These are phyloP conservation scores for Andrena hattorfiana DNA, from an alignment of 2,888 invertebrate species.

Conservation along the genomic window DNA sequence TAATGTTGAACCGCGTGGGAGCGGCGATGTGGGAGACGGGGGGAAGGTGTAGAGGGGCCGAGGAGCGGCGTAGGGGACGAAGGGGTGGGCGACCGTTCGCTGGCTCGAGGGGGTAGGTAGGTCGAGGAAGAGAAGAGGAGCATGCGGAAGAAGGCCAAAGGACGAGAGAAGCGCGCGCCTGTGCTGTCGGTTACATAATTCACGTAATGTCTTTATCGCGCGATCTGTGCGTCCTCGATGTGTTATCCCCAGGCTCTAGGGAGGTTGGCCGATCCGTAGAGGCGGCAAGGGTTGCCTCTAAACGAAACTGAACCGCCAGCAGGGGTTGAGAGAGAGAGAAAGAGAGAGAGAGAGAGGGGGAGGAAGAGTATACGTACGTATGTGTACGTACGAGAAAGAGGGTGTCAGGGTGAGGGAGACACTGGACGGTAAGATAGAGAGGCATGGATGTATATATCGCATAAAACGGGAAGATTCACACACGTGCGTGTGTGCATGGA, in stretches of 20 bases:
- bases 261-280: background rate
- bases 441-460: background rate
- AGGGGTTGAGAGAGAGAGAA: background rate
- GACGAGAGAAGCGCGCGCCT: constrained; percentile 49
- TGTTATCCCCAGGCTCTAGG: background rate
- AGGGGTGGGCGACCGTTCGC: constrained; percentile 11
- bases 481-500: constrained; percentile 23
- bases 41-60: constrained; percentile 27
- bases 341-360: background rate
- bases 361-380: background rate
- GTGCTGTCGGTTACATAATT: constrained; percentile 70
- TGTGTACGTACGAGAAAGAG: background rate
- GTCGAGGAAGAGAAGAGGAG: constrained; percentile 41
- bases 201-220: constrained; percentile 47
- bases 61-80: background rate
- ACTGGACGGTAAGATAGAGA: constrained; percentile 14
- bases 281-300: background rate
- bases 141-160: constrained; percentile 54
- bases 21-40: background rate
- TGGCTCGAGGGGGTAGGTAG: constrained; percentile 34
- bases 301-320: background rate
- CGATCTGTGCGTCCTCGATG: constrained; percentile 12
- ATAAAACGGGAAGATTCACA: constrained; percentile 5
- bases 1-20: constrained; percentile 73
- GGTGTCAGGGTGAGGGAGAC: background rate